phyloP scores from a whole-genome alignment of 1,140 invertebrate species.

The Tetragonula clypearis region DNA sequence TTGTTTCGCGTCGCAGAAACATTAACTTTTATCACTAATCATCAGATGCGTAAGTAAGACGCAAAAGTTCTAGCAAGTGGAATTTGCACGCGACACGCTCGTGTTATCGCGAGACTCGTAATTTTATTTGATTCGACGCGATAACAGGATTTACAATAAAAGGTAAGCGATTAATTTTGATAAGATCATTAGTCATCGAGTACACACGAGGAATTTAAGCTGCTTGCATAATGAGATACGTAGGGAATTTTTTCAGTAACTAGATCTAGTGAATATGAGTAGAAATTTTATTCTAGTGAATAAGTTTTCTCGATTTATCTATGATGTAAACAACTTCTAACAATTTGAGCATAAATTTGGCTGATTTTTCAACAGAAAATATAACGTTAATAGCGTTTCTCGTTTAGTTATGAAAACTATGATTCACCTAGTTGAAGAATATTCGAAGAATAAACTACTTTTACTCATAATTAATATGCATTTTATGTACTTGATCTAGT shows the following conservation, averaged over 20 bases:
- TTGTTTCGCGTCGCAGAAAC: background rate
- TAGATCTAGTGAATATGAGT: background rate
- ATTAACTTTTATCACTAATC: background rate
- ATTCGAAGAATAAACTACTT: background rate
- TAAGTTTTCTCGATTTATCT: background rate
- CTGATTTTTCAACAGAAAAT: background rate
- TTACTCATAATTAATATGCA: background rate
- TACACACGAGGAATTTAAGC: background rate
- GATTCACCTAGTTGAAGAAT: background rate
- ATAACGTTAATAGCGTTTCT: background rate
- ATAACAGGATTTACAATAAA: constrained; percentile 26
- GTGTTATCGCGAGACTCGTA: constrained; percentile 6
- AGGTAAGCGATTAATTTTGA: constrained; percentile 3
- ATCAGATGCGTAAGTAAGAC: background rate
- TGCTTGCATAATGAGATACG: background rate
- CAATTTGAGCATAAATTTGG: background rate
- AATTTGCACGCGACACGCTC: background rate
- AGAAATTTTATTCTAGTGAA: background rate
- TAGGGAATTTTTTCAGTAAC: constrained; percentile 25
- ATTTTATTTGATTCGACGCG: constrained; percentile 19
- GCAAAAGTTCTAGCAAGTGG: background rate
- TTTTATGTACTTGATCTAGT: background rate
- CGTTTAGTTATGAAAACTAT: background rate
- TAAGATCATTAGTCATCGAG: constrained; percentile 17
- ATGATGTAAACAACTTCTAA: background rate